Conservation (phyloP, 2,113 vertebrate species). For the Rhynchopsitta pachyrhyncha region DNA sequence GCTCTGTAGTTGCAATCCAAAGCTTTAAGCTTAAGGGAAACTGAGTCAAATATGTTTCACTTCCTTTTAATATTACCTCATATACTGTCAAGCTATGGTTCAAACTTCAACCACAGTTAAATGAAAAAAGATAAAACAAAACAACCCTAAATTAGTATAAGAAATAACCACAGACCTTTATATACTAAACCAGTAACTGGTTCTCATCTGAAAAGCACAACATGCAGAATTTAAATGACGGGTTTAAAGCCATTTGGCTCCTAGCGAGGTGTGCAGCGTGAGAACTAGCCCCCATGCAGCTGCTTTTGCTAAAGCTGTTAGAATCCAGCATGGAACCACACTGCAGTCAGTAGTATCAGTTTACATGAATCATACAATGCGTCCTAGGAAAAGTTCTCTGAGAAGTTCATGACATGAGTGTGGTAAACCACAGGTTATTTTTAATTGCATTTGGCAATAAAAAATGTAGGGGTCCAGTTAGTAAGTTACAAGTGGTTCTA, state of each 20-base stretch:
- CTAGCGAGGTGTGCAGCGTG: not conserved
- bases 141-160: not conserved
- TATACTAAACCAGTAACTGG: not conserved
- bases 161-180: conserved; percentile 38
- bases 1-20: conserved; percentile 52
- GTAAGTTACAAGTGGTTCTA: not conserved
- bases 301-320: not conserved
- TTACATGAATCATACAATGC: not conserved
- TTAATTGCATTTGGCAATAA: not conserved
- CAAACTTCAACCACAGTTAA: conserved; percentile 32
- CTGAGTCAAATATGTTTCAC: conserved; percentile 6
- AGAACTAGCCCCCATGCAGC: not conserved
- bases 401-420: not conserved
- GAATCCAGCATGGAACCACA: not conserved
- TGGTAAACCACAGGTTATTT: not conserved
- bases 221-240: not conserved
- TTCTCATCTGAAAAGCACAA: not conserved
- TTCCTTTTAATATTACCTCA: conserved; percentile 35
- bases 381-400: not conserved
- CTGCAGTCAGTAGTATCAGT: not conserved
- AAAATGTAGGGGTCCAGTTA: not conserved
- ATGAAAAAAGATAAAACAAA: not conserved
- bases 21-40: conserved; percentile 25
- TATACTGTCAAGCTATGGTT: conserved; percentile 37
- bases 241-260: not conserved